A percentile compares a stretch with the other conserved stretches of the same genome.
Conservation (phyloP, 2,113 vertebrate species). For the Clarias batrachus region DNA sequence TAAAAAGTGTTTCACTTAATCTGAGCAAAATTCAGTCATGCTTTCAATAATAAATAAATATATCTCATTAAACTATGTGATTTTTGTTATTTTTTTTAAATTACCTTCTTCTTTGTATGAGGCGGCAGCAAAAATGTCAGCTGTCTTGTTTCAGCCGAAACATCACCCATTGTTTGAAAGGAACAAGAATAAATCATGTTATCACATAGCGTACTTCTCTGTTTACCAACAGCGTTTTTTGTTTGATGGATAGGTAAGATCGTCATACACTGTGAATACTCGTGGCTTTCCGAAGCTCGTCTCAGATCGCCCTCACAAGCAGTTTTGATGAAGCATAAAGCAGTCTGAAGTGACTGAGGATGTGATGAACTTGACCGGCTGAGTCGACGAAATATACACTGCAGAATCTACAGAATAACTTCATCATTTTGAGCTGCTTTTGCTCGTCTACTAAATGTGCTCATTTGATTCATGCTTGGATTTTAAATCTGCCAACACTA, state of each 20-base stretch:
- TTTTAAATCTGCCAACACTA: not conserved
- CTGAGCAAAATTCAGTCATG: not conserved
- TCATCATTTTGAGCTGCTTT: not conserved
- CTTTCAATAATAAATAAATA: not conserved
- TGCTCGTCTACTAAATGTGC: not conserved
- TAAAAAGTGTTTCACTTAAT: not conserved
- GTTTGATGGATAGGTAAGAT: not conserved
- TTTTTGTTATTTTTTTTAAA: not conserved
- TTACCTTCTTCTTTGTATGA: not conserved
- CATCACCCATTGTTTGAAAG: not conserved
- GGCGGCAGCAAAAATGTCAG: not conserved
- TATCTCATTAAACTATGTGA: not conserved
- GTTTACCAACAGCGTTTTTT: not conserved
- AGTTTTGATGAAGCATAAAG: not conserved
- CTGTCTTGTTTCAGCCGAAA: not conserved
- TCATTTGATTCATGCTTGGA: not conserved
- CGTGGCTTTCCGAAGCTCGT: not conserved
- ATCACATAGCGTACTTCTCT: not conserved
- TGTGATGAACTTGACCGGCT: not conserved
- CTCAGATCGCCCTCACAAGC: not conserved
- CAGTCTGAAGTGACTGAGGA: not conserved
- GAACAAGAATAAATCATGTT: not conserved
- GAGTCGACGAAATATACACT: not conserved
- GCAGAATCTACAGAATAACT: not conserved
- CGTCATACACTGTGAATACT: not conserved